Percentiles rank a stretch among this genome's conserved stretches.
Conservation (phyloP, 2,797 vertebrate species). For the Myiotriccus ornatus region DNA sequence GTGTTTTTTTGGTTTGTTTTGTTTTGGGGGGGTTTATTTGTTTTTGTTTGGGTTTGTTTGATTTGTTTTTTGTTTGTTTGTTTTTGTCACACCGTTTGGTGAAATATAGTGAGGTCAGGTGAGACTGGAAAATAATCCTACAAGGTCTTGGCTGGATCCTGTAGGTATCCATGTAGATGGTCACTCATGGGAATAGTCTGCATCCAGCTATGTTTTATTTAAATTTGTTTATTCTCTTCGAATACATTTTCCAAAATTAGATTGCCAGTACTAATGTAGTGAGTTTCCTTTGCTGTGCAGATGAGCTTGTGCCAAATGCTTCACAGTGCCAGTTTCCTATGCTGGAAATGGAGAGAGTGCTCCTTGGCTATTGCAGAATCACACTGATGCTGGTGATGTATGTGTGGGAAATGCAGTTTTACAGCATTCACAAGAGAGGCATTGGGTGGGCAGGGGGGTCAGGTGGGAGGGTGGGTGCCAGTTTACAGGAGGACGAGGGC, state of each 20-base stretch:
- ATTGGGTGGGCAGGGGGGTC: too few relatives aligned
- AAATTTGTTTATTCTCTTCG: neutral
- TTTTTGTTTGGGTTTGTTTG: too few relatives aligned
- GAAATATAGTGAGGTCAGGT: fast-evolving
- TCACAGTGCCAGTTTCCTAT: fast-evolving
- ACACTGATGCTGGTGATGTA: neutral
- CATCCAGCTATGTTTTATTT: neutral
- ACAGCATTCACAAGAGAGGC: neutral
- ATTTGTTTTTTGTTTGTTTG: neutral
- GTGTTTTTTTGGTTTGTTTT: neutral
- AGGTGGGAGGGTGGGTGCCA: neutral
- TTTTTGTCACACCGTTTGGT: neutral
- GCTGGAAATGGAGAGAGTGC: neutral
- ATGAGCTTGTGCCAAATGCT: neutral
- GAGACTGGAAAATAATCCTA: neutral
- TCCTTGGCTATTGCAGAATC: neutral
- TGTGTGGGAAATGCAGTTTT: fast-evolving
- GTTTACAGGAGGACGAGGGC: neutral
- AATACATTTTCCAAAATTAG: neutral
- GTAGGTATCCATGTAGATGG: neutral
- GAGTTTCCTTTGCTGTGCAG: neutral
- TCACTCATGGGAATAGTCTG: neutral
- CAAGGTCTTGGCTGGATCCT: neutral
- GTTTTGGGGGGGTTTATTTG: neutral
- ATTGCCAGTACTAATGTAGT: neutral